These are phyloP conservation scores for Trialeurodes vaporariorum DNA, from an alignment of 1,140 invertebrate genomes.

Conservation along the genomic window DNA sequence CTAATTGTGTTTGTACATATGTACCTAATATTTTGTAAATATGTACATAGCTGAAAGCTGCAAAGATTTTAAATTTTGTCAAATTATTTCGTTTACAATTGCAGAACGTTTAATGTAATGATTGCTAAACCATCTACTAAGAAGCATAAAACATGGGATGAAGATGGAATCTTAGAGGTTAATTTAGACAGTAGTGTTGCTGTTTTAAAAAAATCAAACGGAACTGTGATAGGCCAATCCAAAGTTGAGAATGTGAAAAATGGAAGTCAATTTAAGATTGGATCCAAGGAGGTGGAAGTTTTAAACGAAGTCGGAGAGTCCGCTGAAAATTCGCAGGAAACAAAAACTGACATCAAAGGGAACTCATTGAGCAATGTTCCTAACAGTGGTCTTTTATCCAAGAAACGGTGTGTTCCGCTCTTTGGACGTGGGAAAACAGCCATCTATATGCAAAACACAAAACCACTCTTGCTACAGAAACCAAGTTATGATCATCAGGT, in stretches of 20 bases:
- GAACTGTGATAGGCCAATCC: constrained; percentile 39
- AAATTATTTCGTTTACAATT: neutral
- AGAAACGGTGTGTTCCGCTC: constrained; percentile 2
- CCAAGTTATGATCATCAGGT: constrained; percentile 37
- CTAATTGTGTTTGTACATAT: too few species aligned
- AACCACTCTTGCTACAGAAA: constrained; percentile 36
- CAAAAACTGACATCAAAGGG: too few species aligned
- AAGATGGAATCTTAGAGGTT: constrained; percentile 45
- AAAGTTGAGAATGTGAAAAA: constrained; percentile 38
- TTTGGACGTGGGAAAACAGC: neutral
- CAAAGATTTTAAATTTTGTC: too few species aligned
- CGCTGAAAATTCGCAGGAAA: neutral
- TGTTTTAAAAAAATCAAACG: constrained; percentile 36
- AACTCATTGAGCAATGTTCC: too few species aligned
- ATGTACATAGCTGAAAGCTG: too few species aligned
- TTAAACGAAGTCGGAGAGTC: constrained; percentile 21
- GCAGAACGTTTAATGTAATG: constrained; percentile 40
- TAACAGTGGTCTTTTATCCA: neutral
- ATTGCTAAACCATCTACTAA: constrained; percentile 50
- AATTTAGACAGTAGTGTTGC: neutral
- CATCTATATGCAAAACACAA: neutral
- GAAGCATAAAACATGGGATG: constrained; percentile 61
- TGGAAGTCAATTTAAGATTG: constrained; percentile 44
- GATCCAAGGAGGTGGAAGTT: constrained; percentile 54
- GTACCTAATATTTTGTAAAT: too few species aligned